A percentile compares a stretch with the other conserved stretches of the same genome.
Evolutionary conservation across 2,888 invertebrate species (phyloP).

Genomic region (Euproctis similis): DNA sequence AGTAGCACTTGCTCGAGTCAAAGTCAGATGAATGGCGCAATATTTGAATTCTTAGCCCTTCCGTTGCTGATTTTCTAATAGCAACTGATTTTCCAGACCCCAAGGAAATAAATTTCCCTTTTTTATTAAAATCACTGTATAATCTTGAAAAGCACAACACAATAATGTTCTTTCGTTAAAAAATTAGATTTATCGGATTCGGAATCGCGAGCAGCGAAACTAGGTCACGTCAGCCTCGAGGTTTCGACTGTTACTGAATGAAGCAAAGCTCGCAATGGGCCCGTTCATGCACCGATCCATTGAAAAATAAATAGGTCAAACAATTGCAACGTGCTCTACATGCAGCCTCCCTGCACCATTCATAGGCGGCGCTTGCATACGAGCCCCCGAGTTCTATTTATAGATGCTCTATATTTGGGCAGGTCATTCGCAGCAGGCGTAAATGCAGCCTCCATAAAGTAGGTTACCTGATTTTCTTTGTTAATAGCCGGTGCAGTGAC

Average conservation of each 20-base stretch:
- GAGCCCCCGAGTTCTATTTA: slow-evolving; percentile 57
- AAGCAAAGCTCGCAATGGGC: slow-evolving; percentile 54
- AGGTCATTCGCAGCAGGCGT: slow-evolving; percentile 65
- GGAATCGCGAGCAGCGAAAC: slow-evolving; percentile 32
- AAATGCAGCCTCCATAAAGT: slow-evolving; percentile 64
- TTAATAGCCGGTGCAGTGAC: slow-evolving; percentile 55
- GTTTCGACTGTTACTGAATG: slow-evolving; percentile 69
- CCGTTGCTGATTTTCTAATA: slow-evolving; percentile 20
- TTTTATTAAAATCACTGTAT: slow-evolving; percentile 5
- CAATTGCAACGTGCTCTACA: slow-evolving; percentile 67
- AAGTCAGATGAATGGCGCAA: slow-evolving; percentile 35
- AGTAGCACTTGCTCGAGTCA: slow-evolving; percentile 35
- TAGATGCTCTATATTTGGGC: slow-evolving; percentile 71
- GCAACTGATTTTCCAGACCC: slow-evolving; percentile 8
- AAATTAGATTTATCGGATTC: slow-evolving; percentile 8
- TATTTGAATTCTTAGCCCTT: slow-evolving; percentile 38
- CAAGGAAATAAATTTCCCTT: slow-evolving; percentile 5
- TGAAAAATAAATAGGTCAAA: slow-evolving; percentile 75
- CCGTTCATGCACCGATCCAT: slow-evolving; percentile 69
- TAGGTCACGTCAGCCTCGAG: slow-evolving; percentile 63
- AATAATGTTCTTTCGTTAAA: slow-evolving; percentile 6
- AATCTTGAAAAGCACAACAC: slow-evolving; percentile 4
- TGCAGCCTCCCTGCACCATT: slow-evolving; percentile 58
- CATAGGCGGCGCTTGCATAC: slow-evolving; percentile 47
- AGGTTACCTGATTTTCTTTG: slow-evolving; percentile 73